A percentile compares a stretch with the other conserved stretches of the same genome.
phyloP scores from a whole-genome alignment of 2,888 invertebrate genomes.

The Polymixis flavicincta region DNA sequence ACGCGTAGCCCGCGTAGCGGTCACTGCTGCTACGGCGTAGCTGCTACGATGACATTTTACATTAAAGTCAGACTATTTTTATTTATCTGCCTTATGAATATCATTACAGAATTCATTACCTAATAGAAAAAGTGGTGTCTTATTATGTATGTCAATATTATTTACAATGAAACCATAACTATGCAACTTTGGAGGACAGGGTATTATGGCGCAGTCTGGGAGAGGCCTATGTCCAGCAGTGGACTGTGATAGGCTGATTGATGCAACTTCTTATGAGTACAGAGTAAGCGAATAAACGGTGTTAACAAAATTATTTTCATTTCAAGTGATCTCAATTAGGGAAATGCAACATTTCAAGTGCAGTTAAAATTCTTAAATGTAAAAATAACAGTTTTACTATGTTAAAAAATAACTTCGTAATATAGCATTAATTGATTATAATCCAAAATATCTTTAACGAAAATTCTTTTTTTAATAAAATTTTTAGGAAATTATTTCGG shows the following conservation, averaged over 20 bases:
- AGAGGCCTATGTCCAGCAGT: too few species aligned
- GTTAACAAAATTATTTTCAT: neutral
- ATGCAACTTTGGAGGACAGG: too few species aligned
- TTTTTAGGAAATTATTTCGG: neutral
- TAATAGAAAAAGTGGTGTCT: neutral
- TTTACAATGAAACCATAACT: too few species aligned
- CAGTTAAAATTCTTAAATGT: neutral
- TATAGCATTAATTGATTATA: too few species aligned
- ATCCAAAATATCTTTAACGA: neutral
- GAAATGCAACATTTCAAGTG: neutral
- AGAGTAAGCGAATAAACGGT: neutral
- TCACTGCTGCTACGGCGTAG: conserved; percentile 40
- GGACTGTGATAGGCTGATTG: too few species aligned
- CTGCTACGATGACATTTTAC: neutral
- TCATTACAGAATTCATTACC: neutral
- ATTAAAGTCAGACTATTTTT: too few species aligned
- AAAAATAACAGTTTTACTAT: neutral
- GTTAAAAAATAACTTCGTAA: neutral
- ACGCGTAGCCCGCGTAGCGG: conserved; percentile 12
- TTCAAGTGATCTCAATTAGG: neutral
- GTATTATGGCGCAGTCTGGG: too few species aligned
- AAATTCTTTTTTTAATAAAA: too few species aligned
- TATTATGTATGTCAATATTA: neutral
- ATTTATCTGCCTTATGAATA: neutral
- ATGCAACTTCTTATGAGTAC: neutral